phyloP scores from a whole-genome alignment of 2,113 vertebrate species.

The Shinisaurus crocodilurus region DNA sequence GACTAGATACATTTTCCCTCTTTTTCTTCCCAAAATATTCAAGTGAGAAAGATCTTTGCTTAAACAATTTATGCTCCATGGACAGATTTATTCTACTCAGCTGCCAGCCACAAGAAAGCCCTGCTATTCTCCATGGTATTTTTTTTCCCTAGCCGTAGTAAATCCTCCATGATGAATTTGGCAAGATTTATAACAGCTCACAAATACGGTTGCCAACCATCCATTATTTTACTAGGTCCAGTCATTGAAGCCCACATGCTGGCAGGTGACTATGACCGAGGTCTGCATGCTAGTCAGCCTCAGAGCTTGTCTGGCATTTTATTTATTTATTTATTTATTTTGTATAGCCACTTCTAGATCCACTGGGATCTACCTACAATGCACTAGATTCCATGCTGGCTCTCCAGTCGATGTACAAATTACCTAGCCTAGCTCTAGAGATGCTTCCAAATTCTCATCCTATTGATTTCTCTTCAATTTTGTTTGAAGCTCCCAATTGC shows the following conservation, averaged over 20 bases:
- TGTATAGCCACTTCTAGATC: neutral
- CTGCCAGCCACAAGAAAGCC: slow-evolving; percentile 58
- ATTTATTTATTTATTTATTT: neutral
- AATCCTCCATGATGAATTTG: slow-evolving; percentile 58
- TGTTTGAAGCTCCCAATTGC: no score
- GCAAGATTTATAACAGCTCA: slow-evolving; percentile 17
- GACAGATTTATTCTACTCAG: slow-evolving; percentile 57
- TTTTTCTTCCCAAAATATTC: slow-evolving; percentile 74
- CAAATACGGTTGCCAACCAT: slow-evolving; percentile 15
- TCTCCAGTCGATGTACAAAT: no score
- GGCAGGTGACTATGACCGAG: neutral
- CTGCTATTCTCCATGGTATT: slow-evolving; percentile 59
- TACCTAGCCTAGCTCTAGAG: neutral
- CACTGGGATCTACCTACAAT: neutral
- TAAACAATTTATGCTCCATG: slow-evolving; percentile 67
- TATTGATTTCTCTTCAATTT: neutral
- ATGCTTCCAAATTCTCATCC: neutral
- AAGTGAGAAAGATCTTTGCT: slow-evolving; percentile 65
- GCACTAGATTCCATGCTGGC: neutral
- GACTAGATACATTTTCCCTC: slow-evolving; percentile 57
- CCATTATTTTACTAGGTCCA: neutral
- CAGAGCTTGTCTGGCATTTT: neutral
- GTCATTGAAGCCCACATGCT: neutral
- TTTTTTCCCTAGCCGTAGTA: slow-evolving; percentile 42
- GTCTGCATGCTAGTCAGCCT: neutral